Evolutionary conservation across 2,797 vertebrate genomes (phyloP), one percentile per base, ranked within the genome.

Genomic region (Takifugu ocellatus): DNA sequence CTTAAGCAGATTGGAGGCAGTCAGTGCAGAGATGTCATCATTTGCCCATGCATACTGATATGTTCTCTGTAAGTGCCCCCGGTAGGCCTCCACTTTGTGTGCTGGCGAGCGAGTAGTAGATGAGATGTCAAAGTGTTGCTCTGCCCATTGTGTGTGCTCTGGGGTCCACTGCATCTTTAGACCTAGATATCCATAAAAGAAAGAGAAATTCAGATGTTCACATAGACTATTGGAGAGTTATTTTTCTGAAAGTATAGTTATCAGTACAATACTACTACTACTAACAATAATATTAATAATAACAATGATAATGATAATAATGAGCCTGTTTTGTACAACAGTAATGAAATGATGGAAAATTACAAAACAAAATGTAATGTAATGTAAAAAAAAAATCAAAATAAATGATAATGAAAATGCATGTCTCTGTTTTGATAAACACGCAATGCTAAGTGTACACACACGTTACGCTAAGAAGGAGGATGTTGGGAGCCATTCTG

Each of bases 111-210:
- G 93, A 31, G 96, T 98, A 63, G 96, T 99, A 39, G 97, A 98
- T 69, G 95, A 95, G 92, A 99, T 98, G 88, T 99, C 97, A 87
- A 99, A 99, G 92, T 99, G 97, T 91, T 99, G 97, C 68, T 99
- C 97, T 82, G 96, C 97, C 97, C 97, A 99, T 93, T 98, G 97
- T 79, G 95, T 96, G 92, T 99, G 97, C 92, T 99, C 97, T 17
- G 95, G 97, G 92, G 95, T 99, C 97, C 97, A 99, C 97, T 99
- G 97, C 97, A 99, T 99, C 94, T 99, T 99, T 94, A 99, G 93
- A 94, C 97, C 97, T 99, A 78, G 84, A 79, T 76, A 84, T 52
- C 54, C 12, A 59, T 54, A 62, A 84, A 56, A 84, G 79, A 60
- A 77, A 87, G 56, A 84, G 65, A 78, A n/a, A 70, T 59, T 61